These are phyloP conservation scores for Argynnis bischoffii DNA, from an alignment of 2,888 invertebrate genomes.

Conservation along the genomic window DNA sequence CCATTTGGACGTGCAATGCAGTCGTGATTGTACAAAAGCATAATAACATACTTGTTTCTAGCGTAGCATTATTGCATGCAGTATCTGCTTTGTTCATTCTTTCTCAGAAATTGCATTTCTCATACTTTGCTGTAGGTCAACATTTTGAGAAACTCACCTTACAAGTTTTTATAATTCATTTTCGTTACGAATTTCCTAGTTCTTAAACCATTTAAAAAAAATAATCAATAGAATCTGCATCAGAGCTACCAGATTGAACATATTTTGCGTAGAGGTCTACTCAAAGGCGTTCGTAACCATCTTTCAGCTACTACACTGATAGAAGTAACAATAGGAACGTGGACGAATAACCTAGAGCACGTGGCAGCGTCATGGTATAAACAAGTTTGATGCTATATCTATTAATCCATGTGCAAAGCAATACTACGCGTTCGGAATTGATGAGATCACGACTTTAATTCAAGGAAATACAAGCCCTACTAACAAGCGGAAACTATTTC, in stretches of 20 bases:
- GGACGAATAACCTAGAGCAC: constrained; percentile 45
- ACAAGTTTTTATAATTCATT: background rate
- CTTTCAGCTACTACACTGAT: constrained; percentile 33
- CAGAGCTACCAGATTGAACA: too few species aligned
- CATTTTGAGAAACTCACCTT: background rate
- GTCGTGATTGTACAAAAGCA: constrained; percentile 38
- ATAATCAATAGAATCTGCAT: too few species aligned
- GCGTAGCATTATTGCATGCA: constrained; percentile 27
- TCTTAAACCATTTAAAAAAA: background rate
- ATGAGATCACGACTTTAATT: constrained; percentile 43
- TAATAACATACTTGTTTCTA: constrained; percentile 35
- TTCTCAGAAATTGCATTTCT: constrained; percentile 22
- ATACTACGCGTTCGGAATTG: constrained; percentile 22
- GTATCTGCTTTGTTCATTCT: constrained; percentile 21
- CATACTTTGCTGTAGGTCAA: background rate
- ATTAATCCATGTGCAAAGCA: constrained; percentile 37
- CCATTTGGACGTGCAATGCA: constrained; percentile 40
- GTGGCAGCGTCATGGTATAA: constrained; percentile 45
- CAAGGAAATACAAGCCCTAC: constrained; percentile 34
- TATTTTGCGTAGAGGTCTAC: constrained; percentile 4
- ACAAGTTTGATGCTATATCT: constrained; percentile 47
- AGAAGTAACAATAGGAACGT: constrained; percentile 46
- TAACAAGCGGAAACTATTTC: background rate
- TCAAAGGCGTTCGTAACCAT: constrained; percentile 29
- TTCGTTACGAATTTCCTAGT: background rate